These are phyloP conservation scores for Phyllotis vaccarum DNA, from an alignment of 2,797 vertebrate species.

Conservation along the genomic window DNA sequence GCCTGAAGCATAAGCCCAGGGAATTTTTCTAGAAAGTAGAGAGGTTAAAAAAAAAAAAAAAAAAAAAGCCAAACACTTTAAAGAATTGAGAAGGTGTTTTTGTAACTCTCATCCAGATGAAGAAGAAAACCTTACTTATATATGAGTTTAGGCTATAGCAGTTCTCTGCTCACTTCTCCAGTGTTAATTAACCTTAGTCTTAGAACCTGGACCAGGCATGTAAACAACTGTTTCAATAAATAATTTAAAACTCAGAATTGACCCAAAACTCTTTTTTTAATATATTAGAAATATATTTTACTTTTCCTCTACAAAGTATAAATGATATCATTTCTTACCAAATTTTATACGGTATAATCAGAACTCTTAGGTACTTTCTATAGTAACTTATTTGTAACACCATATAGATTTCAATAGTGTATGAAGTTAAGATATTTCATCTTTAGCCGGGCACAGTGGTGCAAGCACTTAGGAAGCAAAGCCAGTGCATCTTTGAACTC, in stretches of 20 bases:
- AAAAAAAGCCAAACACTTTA: background rate
- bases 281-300: conserved; percentile 15
- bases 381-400: conserved; percentile 24
- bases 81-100: background rate
- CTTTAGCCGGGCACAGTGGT: background rate
- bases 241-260: conserved; percentile 15
- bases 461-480: background rate
- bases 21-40: conserved; percentile 6
- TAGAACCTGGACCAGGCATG: background rate
- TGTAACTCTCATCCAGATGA: background rate
- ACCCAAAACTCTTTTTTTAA: background rate
- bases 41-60: background rate
- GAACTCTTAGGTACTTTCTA: conserved; percentile 2
- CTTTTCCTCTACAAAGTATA: conserved; percentile 3
- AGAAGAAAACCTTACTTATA: background rate
- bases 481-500: background rate
- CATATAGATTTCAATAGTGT: background rate
- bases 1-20: background rate
- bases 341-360: background rate
- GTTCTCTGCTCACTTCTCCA: background rate
- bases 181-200: background rate
- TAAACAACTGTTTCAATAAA: conserved; percentile 18
- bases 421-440: background rate
- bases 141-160: background rate
- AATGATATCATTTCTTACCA: background rate